Evolutionary conservation across 2,888 invertebrate genomes (phyloP).

Genomic region (Temnothorax rugatulus): DNA sequence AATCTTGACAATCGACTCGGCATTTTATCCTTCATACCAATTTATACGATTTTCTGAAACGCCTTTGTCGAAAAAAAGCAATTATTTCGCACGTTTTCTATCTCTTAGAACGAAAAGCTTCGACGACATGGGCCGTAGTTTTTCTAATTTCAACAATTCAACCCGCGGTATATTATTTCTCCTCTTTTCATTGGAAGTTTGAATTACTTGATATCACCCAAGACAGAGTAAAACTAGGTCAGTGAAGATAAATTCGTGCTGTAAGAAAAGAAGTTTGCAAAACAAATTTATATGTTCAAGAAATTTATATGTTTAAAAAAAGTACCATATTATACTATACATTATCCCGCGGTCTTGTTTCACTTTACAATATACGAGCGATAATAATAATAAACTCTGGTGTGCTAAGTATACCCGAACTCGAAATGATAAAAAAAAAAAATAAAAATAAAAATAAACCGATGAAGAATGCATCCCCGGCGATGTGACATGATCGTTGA

Average conservation of each 20-base stretch:
- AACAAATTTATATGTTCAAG: constrained; percentile 4
- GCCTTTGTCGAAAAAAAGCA: background rate
- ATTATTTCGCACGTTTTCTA: background rate
- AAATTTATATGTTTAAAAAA: background rate
- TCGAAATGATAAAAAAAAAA: constrained; percentile 11
- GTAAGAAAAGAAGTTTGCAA: background rate
- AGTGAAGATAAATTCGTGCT: background rate
- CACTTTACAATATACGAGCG: background rate
- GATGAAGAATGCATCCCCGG: constrained; percentile 11
- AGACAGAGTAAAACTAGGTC: background rate
- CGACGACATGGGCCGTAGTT: background rate
- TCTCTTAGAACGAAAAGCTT: background rate
- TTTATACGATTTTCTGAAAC: constrained; percentile 54
- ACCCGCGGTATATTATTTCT: background rate
- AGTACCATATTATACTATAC: background rate
- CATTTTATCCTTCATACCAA: constrained; percentile 53
- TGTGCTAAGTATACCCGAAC: background rate
- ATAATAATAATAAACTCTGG: constrained; percentile 34
- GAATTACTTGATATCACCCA: background rate
- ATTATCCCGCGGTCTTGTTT: background rate
- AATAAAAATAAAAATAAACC: constrained; percentile 19
- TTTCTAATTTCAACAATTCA: constrained; percentile 13
- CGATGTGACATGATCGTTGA: constrained; percentile 34
- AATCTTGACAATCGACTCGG: constrained; percentile 60
- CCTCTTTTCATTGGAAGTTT: background rate